Percentiles rank a stretch among this genome's conserved stretches.
Conservation (phyloP, 2,797 vertebrate genomes). For the Clangula hyemalis region DNA sequence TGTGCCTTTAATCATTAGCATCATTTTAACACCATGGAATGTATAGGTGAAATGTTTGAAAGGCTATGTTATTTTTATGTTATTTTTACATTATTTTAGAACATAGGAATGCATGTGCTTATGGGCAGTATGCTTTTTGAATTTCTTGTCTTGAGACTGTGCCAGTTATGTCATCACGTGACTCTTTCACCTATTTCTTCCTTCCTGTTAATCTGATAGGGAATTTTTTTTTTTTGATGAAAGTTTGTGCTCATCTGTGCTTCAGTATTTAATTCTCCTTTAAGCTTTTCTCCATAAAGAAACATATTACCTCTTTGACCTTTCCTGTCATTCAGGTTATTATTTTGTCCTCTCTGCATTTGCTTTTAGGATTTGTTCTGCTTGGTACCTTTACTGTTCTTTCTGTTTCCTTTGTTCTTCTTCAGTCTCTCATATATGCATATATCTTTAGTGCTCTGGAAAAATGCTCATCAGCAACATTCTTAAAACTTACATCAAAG, state of each 20-base stretch:
- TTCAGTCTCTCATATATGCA: background rate
- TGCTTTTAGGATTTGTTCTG: background rate
- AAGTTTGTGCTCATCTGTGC: background rate
- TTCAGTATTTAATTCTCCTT: background rate
- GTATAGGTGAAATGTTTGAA: background rate
- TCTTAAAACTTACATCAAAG: background rate
- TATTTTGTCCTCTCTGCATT: background rate
- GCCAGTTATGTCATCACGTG: background rate
- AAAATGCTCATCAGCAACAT: background rate
- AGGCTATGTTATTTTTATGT: fast-evolving
- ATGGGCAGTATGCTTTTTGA: background rate
- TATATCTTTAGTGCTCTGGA: background rate
- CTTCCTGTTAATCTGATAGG: background rate
- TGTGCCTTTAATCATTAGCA: background rate
- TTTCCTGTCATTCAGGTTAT: background rate
- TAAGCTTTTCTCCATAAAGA: background rate
- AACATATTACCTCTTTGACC: background rate
- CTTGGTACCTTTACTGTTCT: background rate
- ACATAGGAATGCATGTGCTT: background rate
- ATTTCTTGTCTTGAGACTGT: background rate
- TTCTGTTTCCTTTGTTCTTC: background rate
- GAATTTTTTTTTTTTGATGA: background rate
- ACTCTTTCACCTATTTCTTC: background rate
- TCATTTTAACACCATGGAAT: background rate
- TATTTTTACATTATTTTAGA: background rate